Base-by-base conservation (phyloP, 2,797 vertebrate genomes). In the Mormyrus proboscirostris region DNA sequence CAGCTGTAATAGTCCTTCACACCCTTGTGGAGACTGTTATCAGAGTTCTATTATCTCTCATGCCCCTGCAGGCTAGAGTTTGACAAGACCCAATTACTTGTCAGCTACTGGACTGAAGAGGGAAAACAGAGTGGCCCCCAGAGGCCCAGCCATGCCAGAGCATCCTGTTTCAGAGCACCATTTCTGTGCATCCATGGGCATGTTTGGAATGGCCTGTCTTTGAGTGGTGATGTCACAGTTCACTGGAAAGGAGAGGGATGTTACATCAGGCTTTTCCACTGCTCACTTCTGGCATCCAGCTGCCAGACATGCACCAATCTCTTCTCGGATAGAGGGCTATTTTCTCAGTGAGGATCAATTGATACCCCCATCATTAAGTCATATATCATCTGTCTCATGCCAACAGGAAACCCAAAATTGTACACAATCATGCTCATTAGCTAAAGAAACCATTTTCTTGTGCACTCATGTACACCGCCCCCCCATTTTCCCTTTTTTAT, bases 1-100 rank as follows among this genome's bases (percentile, higher is more conserved):
- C 88, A 91, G 55, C 53, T 89, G 57, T 92, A 88, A 89, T 82
- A 83, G 83, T 85, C 82, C 69, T 88, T 91, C 65, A 88, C 89
- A 92, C 79, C 88, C 55, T 79, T 65, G 87, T 91, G 88, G 87
- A 82, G 91, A 49, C 88, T 90, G 89, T 91, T 91, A 87, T 86
- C 87, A 90, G 49, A 69, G 79, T 55, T 76, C 73, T 90, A 41
- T 90, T 88, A 84, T 38, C 59, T 29, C 86, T 33, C 38, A 69
- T 79, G 85, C 65, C 16, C 44, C 47, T 2, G 57, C 33, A 62
- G 41, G 29, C 57, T 50, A 3, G 33, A 3, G 53, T 49, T 89
- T 76, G 76, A 91, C 90, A 19, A 51, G 51, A 8, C 8, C n/a
- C 22, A 82, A 29, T 73, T 33, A 79, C 29, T 82, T 88, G 73